phyloP scores from a whole-genome alignment of 2,888 invertebrate genomes.

The Nephrotoma appendiculata region DNA sequence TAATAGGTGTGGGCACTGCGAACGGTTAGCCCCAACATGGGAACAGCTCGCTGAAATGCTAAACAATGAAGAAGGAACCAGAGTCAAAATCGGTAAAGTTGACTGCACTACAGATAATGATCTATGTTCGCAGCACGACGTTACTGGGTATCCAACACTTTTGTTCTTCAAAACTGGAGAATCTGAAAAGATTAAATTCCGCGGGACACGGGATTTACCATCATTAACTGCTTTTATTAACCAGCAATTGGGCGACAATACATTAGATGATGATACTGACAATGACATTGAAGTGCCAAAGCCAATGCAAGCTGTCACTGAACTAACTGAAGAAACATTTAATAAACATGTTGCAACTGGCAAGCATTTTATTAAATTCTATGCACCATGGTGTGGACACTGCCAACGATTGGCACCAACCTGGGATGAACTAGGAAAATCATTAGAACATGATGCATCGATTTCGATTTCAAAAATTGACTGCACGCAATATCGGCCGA shows the following conservation, averaged over 20 bases:
- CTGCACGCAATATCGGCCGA: conserved; percentile 58
- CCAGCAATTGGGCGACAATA: conserved; percentile 43
- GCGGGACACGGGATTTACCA: conserved; percentile 62
- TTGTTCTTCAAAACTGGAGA: conserved; percentile 62
- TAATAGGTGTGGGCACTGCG: conserved; percentile 73
- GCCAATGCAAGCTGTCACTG: conserved; percentile 34
- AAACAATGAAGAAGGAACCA: conserved; percentile 40
- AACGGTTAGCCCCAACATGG: conserved; percentile 71
- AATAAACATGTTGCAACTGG: conserved; percentile 55
- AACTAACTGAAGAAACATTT: conserved; percentile 63
- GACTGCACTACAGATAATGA: conserved; percentile 67
- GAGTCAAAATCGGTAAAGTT: conserved; percentile 62
- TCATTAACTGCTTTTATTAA: conserved; percentile 63
- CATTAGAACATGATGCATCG: conserved; percentile 46
- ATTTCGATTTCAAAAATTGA: conserved; percentile 72
- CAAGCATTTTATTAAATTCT: conserved; percentile 80
- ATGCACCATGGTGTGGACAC: conserved; percentile 83
- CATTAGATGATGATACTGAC: conserved; percentile 13
- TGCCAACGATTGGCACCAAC: conserved; percentile 72
- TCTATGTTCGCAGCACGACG: conserved; percentile 61
- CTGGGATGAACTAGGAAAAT: conserved; percentile 69
- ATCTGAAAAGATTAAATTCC: conserved; percentile 54
- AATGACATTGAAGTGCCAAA: conserved; percentile 8
- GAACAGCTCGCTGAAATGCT: conserved; percentile 62
- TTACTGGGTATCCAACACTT: conserved; percentile 70